phyloP scores from a whole-genome alignment of 2,113 vertebrate species.

The Silurus asotus region DNA sequence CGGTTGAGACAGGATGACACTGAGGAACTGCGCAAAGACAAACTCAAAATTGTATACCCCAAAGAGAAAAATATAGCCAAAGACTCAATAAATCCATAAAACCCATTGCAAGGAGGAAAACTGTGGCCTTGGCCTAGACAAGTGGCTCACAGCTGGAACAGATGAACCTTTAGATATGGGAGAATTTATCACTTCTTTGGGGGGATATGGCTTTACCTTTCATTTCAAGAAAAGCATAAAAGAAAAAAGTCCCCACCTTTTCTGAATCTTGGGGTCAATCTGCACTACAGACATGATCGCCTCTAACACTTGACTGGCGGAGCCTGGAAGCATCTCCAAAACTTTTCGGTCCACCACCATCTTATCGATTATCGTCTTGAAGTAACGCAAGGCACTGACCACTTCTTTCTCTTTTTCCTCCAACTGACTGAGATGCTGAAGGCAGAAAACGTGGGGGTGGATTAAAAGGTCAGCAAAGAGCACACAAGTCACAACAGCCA shows the following conservation, averaged over 20 bases:
- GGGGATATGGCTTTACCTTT: background rate
- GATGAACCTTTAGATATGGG: background rate
- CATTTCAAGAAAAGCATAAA: background rate
- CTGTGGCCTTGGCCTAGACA: background rate
- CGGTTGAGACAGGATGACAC: slow-evolving; percentile 83
- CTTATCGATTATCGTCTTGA: slow-evolving; percentile 93
- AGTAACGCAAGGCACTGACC: slow-evolving; percentile 87
- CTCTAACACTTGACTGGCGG: slow-evolving; percentile 87
- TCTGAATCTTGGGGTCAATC: slow-evolving; percentile 77
- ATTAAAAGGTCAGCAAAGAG: background rate
- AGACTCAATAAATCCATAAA: background rate
- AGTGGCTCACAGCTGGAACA: background rate
- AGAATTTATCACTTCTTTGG: background rate
- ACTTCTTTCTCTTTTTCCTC: slow-evolving; percentile 88
- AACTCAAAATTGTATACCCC: background rate
- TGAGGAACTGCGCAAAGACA: slow-evolving; percentile 71
- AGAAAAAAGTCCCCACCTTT: slow-evolving; percentile 71
- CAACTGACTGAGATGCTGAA: slow-evolving; percentile 77
- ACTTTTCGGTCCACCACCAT: slow-evolving; percentile 85
- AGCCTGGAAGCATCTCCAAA: slow-evolving; percentile 87
- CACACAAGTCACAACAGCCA: background rate
- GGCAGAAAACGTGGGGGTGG: background rate
- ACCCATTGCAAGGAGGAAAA: background rate
- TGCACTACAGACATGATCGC: slow-evolving; percentile 85
- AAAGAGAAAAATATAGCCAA: background rate